phyloP scores from a whole-genome alignment of 2,888 invertebrate species.

The Temnothorax unifasciatus region DNA sequence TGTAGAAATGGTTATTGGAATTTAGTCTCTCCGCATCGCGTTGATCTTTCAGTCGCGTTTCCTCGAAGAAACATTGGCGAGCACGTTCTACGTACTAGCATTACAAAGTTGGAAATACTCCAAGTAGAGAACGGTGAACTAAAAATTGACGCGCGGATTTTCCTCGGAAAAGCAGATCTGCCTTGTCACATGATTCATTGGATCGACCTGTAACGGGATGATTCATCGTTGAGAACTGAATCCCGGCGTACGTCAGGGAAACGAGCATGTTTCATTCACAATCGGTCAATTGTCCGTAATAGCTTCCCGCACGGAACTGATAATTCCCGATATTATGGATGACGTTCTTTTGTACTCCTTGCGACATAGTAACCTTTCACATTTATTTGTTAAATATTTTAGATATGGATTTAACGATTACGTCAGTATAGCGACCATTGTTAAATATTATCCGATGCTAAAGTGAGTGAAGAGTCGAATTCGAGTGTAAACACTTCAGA shows the following conservation, averaged over 20 bases:
- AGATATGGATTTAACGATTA: neutral
- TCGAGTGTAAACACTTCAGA: neutral
- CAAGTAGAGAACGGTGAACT: neutral
- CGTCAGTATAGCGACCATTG: neutral
- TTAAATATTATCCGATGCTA: neutral
- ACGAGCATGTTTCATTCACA: constrained; percentile 5
- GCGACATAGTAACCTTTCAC: neutral
- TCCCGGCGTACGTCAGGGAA: neutral
- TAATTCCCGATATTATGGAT: neutral
- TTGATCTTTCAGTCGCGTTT: neutral
- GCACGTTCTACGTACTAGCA: neutral
- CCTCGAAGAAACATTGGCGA: neutral
- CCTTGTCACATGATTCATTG: constrained; percentile 2
- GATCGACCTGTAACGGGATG: neutral
- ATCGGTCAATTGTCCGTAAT: constrained; percentile 26
- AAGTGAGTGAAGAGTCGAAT: neutral
- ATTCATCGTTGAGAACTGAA: constrained; percentile 39
- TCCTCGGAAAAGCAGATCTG: neutral
- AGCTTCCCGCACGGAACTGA: neutral
- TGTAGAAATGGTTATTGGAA: neutral
- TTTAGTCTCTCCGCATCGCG: neutral
- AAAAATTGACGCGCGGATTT: constrained; percentile 12
- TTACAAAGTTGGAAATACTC: constrained; percentile 27
- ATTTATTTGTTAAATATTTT: neutral
- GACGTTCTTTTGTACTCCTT: neutral